Percentiles rank a stretch among this genome's conserved stretches.
phyloP scores from a whole-genome alignment of 2,888 invertebrate species.

The Heteromyza rotundicornis region DNA sequence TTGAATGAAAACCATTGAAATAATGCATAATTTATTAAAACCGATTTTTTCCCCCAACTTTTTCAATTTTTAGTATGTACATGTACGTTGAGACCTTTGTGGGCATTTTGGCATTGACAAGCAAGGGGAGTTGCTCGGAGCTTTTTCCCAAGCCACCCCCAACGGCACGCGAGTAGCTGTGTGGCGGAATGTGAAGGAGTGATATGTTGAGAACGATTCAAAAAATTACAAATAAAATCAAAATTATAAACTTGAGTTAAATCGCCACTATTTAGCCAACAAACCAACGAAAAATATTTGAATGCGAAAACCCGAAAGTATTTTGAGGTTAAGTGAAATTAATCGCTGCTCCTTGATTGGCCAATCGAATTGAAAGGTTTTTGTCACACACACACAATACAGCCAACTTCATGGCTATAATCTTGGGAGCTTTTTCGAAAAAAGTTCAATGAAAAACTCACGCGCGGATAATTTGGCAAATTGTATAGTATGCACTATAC shows the following conservation, averaged over 20 bases:
- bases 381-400: not conserved
- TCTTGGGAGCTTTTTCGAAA: conserved; percentile 4
- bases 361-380: conserved; percentile 8
- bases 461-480: conserved; percentile 47
- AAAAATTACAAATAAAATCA: too few relatives aligned
- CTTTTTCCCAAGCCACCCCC: conserved; percentile 38
- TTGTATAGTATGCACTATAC: conserved; percentile 37
- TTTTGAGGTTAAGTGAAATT: not conserved
- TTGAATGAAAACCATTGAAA: not conserved
- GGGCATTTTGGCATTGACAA: conserved; percentile 44
- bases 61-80: conserved; percentile 59
- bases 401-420: too few relatives aligned
- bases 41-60: conserved; percentile 40
- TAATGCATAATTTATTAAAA: conserved; percentile 15
- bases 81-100: conserved; percentile 48
- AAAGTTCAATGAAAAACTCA: conserved; percentile 44
- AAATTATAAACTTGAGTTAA: too few relatives aligned
- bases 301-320: too few relatives aligned
- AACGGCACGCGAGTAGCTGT: conserved; percentile 2
- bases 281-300: too few relatives aligned
- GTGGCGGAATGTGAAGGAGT: too few relatives aligned
- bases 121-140: conserved; percentile 36
- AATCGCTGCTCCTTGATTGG: not conserved
- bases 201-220: too few relatives aligned
- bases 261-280: too few relatives aligned